These are phyloP conservation scores for Lacerta bilineata DNA, from an alignment of 2,797 vertebrate genomes.

Conservation along the genomic window DNA sequence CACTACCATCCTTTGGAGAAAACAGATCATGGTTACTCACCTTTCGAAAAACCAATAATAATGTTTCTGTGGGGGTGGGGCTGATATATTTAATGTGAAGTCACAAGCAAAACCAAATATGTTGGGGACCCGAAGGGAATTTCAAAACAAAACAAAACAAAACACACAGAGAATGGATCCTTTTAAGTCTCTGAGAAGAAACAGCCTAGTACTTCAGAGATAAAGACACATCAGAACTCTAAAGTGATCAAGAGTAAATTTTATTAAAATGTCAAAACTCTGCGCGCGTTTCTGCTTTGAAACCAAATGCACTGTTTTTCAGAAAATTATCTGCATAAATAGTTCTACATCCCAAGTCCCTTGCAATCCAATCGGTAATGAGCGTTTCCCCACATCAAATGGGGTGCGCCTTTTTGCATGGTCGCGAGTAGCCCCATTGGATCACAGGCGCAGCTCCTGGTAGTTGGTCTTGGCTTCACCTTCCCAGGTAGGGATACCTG, in stretches of 20 bases:
- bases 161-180: neutral
- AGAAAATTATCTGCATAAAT: neutral
- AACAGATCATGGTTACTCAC: neutral
- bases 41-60: neutral
- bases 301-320: neutral
- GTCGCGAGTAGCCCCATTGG: no score
- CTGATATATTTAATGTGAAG: neutral
- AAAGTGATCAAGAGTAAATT: neutral
- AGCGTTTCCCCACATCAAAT: no score
- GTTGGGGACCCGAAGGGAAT: neutral
- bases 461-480: no score
- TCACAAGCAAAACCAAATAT: neutral
- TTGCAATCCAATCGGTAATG: neutral
- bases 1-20: constrained; percentile 23
- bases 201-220: neutral
- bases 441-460: no score
- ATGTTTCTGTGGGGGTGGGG: neutral
- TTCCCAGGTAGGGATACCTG: no score
- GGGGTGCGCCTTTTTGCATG: no score
- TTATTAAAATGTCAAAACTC: neutral
- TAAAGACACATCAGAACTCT: neutral
- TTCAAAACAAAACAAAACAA: neutral
- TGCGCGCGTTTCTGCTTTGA: neutral
- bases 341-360: constrained; percentile 13
- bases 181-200: neutral